Conservation (phyloP, 2,797 vertebrate genomes). For the Neosilurus mollespiculum region DNA sequence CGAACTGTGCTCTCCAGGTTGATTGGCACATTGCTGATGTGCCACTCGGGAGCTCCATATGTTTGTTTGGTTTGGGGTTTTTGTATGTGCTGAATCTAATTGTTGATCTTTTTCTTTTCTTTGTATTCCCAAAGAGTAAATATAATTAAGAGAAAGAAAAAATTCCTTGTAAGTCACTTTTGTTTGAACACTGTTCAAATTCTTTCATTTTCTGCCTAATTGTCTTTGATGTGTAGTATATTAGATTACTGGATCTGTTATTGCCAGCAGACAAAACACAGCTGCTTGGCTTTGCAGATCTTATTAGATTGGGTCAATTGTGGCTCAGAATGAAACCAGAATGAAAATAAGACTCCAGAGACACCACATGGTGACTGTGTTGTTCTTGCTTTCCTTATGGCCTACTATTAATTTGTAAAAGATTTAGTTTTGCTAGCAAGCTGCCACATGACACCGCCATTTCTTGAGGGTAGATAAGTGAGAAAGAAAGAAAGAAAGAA, state of each 20-base stretch:
- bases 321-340: slow-evolving; percentile 41
- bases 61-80: background rate
- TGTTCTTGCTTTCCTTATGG: background rate
- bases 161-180: background rate
- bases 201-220: background rate
- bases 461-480: background rate
- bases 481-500: background rate
- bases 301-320: slow-evolving; percentile 38
- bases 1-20: too few species aligned
- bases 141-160: background rate
- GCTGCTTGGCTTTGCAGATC: slow-evolving; percentile 27
- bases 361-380: slow-evolving; percentile 37
- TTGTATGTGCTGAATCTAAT: background rate
- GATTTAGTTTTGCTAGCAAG: slow-evolving; percentile 15
- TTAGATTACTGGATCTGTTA: background rate
- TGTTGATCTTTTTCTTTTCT: background rate
- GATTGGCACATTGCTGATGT: too few species aligned
- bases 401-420: slow-evolving; percentile 27
- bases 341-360: slow-evolving; percentile 44
- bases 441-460: background rate
- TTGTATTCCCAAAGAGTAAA: background rate
- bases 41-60: background rate
- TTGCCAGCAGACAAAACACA: slow-evolving; percentile 3
- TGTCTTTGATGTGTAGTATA: background rate
- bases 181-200: background rate